Conservation (phyloP, 2,888 invertebrate genomes). For the Tachina fera region DNA sequence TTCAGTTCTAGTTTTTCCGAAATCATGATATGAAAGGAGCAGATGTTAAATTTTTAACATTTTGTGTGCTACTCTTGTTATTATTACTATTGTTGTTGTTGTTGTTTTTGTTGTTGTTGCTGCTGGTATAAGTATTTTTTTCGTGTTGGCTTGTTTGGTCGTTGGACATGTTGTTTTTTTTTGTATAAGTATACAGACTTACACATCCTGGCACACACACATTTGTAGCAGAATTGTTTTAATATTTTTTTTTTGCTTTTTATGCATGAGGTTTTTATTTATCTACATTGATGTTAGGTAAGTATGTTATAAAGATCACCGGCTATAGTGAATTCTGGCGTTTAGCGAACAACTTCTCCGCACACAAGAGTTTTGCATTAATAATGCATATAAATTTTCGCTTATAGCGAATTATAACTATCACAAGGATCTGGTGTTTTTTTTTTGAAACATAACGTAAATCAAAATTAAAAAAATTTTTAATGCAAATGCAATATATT, state of each 20-base stretch:
- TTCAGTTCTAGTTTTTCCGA: conserved; percentile 80
- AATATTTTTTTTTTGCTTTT: conserved; percentile 15
- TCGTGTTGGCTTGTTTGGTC: conserved; percentile 34
- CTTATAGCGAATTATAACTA: no score
- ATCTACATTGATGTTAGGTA: not conserved
- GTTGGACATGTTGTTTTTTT: conserved; percentile 18
- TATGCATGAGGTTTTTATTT: conserved; percentile 31
- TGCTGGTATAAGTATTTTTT: conserved; percentile 21
- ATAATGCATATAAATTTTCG: no score
- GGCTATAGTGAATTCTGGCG: no score
- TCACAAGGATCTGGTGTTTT: no score
- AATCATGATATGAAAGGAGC: conserved; percentile 82
- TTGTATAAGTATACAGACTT: conserved; percentile 8
- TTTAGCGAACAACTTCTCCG: no score
- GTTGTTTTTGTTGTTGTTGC: conserved; percentile 20
- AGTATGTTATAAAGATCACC: no score
- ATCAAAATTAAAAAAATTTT: no score
- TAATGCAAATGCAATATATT: no score
- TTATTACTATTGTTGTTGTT: conserved; percentile 42
- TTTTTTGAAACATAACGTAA: no score
- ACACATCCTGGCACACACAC: conserved; percentile 35
- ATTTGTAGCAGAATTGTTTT: not conserved
- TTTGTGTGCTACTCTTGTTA: conserved; percentile 67
- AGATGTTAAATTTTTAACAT: conserved; percentile 82
- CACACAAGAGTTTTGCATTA: no score